Evolutionary conservation across 2,888 invertebrate species (phyloP).

Genomic region (Sphaeridia pumilis): DNA sequence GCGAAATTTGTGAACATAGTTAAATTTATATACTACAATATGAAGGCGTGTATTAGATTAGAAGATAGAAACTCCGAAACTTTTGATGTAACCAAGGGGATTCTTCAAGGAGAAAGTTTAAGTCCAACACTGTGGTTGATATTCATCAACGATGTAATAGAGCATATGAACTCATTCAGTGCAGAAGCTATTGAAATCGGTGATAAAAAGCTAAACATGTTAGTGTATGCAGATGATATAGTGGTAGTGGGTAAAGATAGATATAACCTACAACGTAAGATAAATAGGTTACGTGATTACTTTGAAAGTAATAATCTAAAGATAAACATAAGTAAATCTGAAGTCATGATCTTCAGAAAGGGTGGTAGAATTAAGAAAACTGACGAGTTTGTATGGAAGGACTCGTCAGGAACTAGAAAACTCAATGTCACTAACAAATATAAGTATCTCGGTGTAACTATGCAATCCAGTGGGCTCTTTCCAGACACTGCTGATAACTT

Average conservation of each 20-base stretch:
- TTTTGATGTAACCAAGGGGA: not conserved
- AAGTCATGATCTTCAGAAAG: not conserved
- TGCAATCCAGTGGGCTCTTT: no score
- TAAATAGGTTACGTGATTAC: not conserved
- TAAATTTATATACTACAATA: not conserved
- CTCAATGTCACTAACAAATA: no score
- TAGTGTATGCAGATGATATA: not conserved
- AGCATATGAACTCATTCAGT: not conserved
- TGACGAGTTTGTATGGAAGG: no score
- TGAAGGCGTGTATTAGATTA: conserved; percentile 1
- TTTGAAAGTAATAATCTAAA: not conserved
- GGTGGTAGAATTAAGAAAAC: no score
- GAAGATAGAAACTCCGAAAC: not conserved
- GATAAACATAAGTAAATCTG: not conserved
- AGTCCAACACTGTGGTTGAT: not conserved
- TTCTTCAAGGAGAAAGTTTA: conserved; percentile 1
- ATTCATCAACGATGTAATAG: not conserved
- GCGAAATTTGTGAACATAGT: not conserved
- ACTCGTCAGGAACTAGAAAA: no score
- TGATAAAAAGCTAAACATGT: not conserved
- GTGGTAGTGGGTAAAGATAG: not conserved
- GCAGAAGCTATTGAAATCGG: not conserved
- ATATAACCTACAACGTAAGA: not conserved
- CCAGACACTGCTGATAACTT: no score
- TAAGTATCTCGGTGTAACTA: no score